Evolutionary conservation across 64 coral and sea anemone genomes (phyloP).

Genomic region (Stylophora pistillata): DNA sequence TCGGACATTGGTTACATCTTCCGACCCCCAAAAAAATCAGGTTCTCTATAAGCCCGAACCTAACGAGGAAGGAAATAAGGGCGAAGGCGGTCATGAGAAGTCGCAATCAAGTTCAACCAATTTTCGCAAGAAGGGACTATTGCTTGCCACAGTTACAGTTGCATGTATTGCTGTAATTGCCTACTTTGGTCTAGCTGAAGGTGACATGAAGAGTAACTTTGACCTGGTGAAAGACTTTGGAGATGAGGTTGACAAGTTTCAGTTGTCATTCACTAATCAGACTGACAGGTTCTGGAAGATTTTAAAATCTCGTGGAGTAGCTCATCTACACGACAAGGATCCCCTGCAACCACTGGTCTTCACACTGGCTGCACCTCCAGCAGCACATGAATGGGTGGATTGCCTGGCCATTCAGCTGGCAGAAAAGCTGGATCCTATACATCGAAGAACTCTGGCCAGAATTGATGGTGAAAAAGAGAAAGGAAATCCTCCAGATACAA

Average conservation of each 20-base stretch:
- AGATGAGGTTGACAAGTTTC: conserved; percentile 35
- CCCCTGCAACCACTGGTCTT: conserved; percentile 74
- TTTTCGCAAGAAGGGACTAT: background rate
- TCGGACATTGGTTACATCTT: too few relatives aligned
- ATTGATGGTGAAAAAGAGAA: conserved; percentile 34
- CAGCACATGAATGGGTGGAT: conserved; percentile 36
- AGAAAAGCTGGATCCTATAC: conserved; percentile 25
- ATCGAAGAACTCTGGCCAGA: conserved; percentile 1
- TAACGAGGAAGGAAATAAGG: too few relatives aligned
- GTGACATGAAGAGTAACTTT: background rate
- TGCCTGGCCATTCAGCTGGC: conserved; percentile 82
- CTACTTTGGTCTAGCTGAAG: background rate
- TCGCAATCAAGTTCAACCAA: too few relatives aligned
- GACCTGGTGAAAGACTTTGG: conserved; percentile 37
- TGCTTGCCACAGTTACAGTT: background rate
- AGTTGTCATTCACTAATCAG: conserved; percentile 56
- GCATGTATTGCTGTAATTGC: background rate
- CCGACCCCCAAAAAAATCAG: background rate
- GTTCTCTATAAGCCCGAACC: too few relatives aligned
- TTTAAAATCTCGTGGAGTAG: conserved; percentile 50
- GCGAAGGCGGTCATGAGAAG: too few relatives aligned
- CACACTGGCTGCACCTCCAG: conserved; percentile 56
- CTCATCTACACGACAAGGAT: conserved; percentile 32
- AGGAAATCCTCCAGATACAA: background rate
- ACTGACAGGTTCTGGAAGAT: conserved; percentile 59